phyloP scores from a whole-genome alignment of 2,888 invertebrate genomes.

The Neocrepidodera transversa region DNA sequence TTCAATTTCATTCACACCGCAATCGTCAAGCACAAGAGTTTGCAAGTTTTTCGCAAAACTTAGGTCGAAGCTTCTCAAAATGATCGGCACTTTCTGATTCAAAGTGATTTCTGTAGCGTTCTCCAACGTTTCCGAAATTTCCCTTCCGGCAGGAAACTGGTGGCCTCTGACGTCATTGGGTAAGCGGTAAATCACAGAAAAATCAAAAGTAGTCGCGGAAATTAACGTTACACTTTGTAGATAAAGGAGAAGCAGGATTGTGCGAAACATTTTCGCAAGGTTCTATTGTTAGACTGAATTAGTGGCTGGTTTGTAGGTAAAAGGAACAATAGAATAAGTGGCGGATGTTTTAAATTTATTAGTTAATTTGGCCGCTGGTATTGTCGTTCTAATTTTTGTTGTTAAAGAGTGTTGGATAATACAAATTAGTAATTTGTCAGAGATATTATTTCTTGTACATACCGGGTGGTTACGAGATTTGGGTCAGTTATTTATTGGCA shows the following conservation, averaged over 20 bases:
- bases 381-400: conserved; percentile 27
- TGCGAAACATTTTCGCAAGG: conserved; percentile 31
- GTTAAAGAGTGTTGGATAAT: conserved; percentile 9
- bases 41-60: conserved; percentile 44
- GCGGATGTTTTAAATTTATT: conserved; percentile 38
- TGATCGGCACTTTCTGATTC: conserved; percentile 44
- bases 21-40: conserved; percentile 44
- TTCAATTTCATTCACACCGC: conserved; percentile 47
- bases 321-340: conserved; percentile 25
- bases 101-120: conserved; percentile 45
- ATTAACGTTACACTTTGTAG: conserved; percentile 20
- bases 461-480: no score
- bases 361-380: conserved; percentile 30
- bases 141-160: conserved; percentile 39
- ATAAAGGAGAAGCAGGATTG: conserved; percentile 23
- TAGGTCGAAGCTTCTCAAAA: conserved; percentile 45
- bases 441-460: conserved; percentile 2
- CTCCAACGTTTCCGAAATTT: conserved; percentile 42
- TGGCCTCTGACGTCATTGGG: conserved; percentile 38
- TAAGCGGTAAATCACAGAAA: conserved; percentile 45
- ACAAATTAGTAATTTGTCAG: conserved; percentile 12
- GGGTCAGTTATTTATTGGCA: no score
- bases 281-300: conserved; percentile 17
- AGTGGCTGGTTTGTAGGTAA: conserved; percentile 21
- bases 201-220: conserved; percentile 33